phyloP scores from a whole-genome alignment of 2,113 vertebrate species.

The Dipodomys spectabilis region DNA sequence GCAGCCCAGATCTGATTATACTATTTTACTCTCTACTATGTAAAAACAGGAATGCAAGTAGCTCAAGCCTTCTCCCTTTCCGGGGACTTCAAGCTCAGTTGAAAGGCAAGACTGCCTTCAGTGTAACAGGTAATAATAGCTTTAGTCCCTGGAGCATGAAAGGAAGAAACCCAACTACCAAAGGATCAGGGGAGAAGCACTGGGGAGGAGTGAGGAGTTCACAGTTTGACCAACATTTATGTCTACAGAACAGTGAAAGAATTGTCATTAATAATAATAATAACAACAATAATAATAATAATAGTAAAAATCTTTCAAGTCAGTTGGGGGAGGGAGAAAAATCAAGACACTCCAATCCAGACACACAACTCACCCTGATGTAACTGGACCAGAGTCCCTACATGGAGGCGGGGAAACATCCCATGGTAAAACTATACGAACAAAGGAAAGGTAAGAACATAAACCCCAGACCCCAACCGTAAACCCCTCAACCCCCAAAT shows the following conservation, averaged over 20 bases:
- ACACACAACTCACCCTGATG: conserved; percentile 7
- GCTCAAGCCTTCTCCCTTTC: conserved; percentile 63
- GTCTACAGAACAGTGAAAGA: conserved; percentile 67
- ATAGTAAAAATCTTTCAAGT: conserved; percentile 20
- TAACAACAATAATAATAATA: too few species aligned
- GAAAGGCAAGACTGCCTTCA: conserved; percentile 72
- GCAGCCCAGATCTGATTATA: conserved; percentile 82
- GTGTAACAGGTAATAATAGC: conserved; percentile 73
- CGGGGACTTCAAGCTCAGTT: conserved; percentile 73
- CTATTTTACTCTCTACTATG: conserved; percentile 79
- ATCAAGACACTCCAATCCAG: neutral
- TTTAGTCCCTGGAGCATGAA: neutral
- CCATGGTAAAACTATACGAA: conserved; percentile 55
- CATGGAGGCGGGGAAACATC: neutral
- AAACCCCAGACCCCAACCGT: conserved; percentile 40
- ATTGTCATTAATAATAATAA: neutral
- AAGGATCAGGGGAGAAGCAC: neutral
- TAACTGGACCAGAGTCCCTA: neutral
- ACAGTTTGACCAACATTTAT: conserved; percentile 77
- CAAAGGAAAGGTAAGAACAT: conserved; percentile 74
- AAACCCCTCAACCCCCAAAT: conserved; percentile 18
- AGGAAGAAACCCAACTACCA: neutral
- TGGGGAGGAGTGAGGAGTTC: conserved; percentile 42
- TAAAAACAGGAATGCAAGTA: conserved; percentile 84
- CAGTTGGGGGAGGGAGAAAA: conserved; percentile 40